These are phyloP conservation scores for Cyclura pinguis DNA, from an alignment of 2,797 vertebrate genomes.

Conservation along the genomic window DNA sequence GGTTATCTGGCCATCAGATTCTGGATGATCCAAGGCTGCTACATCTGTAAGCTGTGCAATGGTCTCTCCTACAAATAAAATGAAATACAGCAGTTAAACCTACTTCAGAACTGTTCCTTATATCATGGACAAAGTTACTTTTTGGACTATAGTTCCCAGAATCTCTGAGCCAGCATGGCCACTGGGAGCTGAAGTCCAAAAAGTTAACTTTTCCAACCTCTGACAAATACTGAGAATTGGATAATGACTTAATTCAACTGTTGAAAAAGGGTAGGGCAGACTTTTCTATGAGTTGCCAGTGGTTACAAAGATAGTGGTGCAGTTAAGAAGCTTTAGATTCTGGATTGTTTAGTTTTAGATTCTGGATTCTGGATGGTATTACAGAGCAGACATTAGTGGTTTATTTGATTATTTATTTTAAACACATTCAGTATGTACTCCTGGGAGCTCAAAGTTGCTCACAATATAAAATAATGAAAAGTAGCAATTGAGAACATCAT, in stretches of 20 bases:
- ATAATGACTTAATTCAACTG: conserved; percentile 4
- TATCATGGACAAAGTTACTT: too few relatives aligned
- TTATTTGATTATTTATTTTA: too few relatives aligned
- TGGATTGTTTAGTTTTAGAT: neutral
- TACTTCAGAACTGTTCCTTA: neutral
- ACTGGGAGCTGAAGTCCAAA: too few relatives aligned
- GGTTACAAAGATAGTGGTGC: neutral
- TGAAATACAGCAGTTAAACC: neutral
- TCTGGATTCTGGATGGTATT: neutral
- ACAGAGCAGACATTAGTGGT: neutral
- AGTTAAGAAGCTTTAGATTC: neutral
- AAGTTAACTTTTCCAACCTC: too few relatives aligned
- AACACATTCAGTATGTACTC: too few relatives aligned
- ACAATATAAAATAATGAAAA: neutral
- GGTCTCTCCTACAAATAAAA: conserved; percentile 86
- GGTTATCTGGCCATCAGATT: conserved; percentile 84
- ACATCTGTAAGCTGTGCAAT: conserved; percentile 95
- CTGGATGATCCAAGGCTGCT: conserved; percentile 78
- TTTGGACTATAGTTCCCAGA: too few relatives aligned
- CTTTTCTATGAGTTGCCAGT: neutral
- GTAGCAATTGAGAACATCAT: neutral
- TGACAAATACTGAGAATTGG: neutral
- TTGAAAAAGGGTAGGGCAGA: neutral
- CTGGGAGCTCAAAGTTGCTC: neutral
- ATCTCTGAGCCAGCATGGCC: too few relatives aligned